Evolutionary conservation across 2,113 vertebrate species (phyloP).

Genomic region (Lampris megalopsis): DNA sequence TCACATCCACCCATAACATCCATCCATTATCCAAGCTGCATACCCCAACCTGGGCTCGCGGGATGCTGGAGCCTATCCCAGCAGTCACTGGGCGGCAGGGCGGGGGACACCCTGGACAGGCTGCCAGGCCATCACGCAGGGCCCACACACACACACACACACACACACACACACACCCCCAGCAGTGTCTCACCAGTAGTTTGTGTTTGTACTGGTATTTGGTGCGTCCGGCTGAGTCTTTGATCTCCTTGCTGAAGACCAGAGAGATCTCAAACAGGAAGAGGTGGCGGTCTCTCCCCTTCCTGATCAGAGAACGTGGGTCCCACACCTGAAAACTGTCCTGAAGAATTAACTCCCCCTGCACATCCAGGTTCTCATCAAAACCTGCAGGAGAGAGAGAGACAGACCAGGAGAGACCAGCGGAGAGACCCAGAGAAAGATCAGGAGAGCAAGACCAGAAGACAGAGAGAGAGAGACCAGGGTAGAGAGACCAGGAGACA

Average conservation of each 20-base stretch:
- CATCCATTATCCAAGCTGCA: no score
- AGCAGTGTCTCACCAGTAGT: conserved; percentile 87
- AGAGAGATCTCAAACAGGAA: conserved; percentile 99
- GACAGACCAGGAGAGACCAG: not conserved
- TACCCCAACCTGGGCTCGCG: no score
- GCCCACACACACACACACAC: not conserved
- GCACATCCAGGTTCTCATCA: conserved; percentile 96
- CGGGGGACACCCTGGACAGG: no score
- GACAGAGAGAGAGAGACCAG: not conserved
- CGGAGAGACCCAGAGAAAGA: not conserved
- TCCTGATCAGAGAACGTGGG: conserved; percentile 97
- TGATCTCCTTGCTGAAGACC: conserved; percentile 98
- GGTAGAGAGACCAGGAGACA: conserved; percentile 5
- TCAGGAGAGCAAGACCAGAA: not conserved
- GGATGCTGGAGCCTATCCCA: no score
- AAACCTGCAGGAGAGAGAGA: conserved; percentile 83
- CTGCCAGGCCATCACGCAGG: no score
- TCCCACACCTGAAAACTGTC: conserved; percentile 99
- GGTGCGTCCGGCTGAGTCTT: conserved; percentile 96
- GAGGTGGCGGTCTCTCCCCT: conserved; percentile 95
- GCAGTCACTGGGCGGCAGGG: no score
- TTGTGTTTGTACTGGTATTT: conserved; percentile 99
- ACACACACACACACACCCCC: conserved; percentile 6
- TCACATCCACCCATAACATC: no score
- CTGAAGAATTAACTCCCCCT: conserved; percentile 97